These are phyloP conservation scores for Apocheima hispidaria DNA, from an alignment of 2,888 invertebrate genomes.

Conservation along the genomic window DNA sequence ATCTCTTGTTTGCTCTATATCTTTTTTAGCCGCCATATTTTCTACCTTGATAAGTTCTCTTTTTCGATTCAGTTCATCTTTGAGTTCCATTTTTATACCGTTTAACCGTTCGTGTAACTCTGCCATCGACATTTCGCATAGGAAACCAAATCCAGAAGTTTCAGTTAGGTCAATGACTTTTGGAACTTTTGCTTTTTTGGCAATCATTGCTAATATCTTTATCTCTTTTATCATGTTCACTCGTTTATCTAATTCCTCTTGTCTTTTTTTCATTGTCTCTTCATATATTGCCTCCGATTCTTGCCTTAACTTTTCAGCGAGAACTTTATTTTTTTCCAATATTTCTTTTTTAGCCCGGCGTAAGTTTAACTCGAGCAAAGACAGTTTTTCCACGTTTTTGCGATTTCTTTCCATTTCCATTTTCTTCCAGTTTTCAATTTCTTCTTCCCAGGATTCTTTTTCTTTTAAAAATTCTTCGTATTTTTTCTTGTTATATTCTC, in stretches of 20 bases:
- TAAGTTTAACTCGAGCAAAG: conserved; percentile 64
- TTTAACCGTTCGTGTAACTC: conserved; percentile 86
- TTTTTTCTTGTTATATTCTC: conserved; percentile 80
- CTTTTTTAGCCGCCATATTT: conserved; percentile 74
- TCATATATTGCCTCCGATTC: conserved; percentile 64
- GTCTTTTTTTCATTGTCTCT: conserved; percentile 74
- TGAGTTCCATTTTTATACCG: conserved; percentile 78
- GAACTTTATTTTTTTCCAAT: conserved; percentile 64
- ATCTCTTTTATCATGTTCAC: conserved; percentile 83
- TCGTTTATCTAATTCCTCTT: conserved; percentile 79
- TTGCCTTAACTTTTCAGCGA: conserved; percentile 65
- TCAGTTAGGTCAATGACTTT: conserved; percentile 87
- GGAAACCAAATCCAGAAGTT: conserved; percentile 84
- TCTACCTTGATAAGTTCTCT: conserved; percentile 72
- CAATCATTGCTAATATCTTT: conserved; percentile 77
- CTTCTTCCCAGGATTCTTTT: conserved; percentile 74
- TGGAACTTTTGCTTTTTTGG: conserved; percentile 79
- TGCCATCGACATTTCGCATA: conserved; percentile 88
- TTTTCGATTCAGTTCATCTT: conserved; percentile 83
- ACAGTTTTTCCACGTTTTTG: conserved; percentile 74
- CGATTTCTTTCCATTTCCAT: conserved; percentile 79
- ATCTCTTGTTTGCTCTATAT: conserved; percentile 78
- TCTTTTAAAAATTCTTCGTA: conserved; percentile 81
- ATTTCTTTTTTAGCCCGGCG: conserved; percentile 65
- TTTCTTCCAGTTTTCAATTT: conserved; percentile 83